phyloP scores from a whole-genome alignment of 1,140 invertebrate species.

The Nephotettix cincticeps region DNA sequence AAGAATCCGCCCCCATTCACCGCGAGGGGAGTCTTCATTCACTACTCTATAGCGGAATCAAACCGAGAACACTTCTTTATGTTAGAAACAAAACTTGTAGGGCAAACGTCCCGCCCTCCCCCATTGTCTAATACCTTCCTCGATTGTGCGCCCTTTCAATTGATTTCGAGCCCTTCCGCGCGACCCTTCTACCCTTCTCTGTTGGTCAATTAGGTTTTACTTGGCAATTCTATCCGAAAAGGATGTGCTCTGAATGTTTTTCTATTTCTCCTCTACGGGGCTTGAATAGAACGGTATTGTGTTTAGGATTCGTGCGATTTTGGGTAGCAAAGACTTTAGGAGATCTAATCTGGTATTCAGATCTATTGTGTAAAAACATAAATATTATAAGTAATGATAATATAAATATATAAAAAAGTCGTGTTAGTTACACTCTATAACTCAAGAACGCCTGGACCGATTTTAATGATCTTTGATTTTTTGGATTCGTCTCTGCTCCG shows the following conservation, averaged over 20 bases:
- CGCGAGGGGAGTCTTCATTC: not conserved
- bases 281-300: not conserved
- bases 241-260: slow-evolving; percentile 8
- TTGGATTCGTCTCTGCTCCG: too few relatives aligned
- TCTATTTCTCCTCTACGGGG: not conserved
- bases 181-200: not conserved
- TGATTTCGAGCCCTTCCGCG: slow-evolving; percentile 1
- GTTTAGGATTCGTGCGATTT: too few relatives aligned
- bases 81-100: slow-evolving; percentile 20
- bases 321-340: too few relatives aligned
- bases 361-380: too few relatives aligned
- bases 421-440: too few relatives aligned
- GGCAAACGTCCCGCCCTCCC: slow-evolving; percentile 15
- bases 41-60: not conserved
- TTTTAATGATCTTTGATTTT: too few relatives aligned
- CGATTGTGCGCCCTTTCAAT: slow-evolving; percentile 16
- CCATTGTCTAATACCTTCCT: slow-evolving; percentile 7
- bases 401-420: too few relatives aligned
- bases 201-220: slow-evolving; percentile 20
- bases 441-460: too few relatives aligned
- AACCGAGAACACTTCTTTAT: slow-evolving; percentile 17
- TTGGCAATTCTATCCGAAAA: slow-evolving; percentile 21
- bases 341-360: too few relatives aligned
- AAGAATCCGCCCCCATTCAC: slow-evolving; percentile 12
- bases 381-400: too few relatives aligned